Evolutionary conservation across 2,113 vertebrate species (phyloP).

Genomic region (Anoplopoma fimbria): DNA sequence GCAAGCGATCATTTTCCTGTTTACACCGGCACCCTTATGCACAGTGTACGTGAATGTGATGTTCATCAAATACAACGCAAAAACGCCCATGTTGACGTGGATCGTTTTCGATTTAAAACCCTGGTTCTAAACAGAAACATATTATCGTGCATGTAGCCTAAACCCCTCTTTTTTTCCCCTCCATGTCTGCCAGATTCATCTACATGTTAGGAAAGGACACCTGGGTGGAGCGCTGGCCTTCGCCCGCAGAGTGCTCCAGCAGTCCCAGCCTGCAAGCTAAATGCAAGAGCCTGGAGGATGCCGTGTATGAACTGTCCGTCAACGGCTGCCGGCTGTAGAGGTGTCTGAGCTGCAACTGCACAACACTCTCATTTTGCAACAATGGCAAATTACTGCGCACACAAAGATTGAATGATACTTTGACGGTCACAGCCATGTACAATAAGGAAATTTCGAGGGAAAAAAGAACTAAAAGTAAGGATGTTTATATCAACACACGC

Average conservation of each 20-base stretch:
- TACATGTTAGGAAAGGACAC: slow-evolving; percentile 81
- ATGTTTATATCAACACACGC: neutral
- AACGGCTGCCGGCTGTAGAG: slow-evolving; percentile 65
- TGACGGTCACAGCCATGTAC: neutral
- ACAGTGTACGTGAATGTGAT: too few relatives aligned
- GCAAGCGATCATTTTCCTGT: too few relatives aligned
- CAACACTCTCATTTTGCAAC: neutral
- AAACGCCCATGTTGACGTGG: too few relatives aligned
- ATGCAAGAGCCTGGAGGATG: slow-evolving; percentile 59
- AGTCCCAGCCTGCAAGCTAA: slow-evolving; percentile 39
- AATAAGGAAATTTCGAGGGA: neutral
- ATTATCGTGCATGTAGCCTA: too few relatives aligned
- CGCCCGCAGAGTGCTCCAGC: slow-evolving; percentile 64
- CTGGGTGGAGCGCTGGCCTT: slow-evolving; percentile 83
- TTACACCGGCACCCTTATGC: too few relatives aligned
- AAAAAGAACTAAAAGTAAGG: neutral
- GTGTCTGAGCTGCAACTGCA: too few relatives aligned
- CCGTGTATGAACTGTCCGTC: slow-evolving; percentile 47
- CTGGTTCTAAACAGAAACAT: too few relatives aligned
- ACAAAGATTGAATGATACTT: neutral
- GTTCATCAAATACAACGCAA: too few relatives aligned
- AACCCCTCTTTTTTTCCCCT: neutral
- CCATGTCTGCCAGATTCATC: slow-evolving; percentile 59
- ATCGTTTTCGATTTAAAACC: too few relatives aligned
- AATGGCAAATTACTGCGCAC: neutral